Evolutionary conservation across 1,140 invertebrate genomes (phyloP).

Genomic region (Wiebesia pumilae): DNA sequence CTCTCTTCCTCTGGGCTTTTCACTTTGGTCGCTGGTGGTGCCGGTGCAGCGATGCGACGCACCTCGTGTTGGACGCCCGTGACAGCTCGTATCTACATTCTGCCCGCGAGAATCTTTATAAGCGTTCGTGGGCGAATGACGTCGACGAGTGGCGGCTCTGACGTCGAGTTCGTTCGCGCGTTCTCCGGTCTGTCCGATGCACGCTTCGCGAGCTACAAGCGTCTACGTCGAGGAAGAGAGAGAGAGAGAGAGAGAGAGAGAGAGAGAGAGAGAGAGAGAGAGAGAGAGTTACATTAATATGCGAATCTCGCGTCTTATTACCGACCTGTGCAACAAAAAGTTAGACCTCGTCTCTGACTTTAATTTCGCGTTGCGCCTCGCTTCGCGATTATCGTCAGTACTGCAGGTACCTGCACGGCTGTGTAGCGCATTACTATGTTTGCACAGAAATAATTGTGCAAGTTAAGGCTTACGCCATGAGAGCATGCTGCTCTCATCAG

Average conservation of each 20-base stretch:
- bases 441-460: conserved; percentile 11
- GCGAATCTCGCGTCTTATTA: conserved; percentile 62
- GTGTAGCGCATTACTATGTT: not conserved
- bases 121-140: conserved; percentile 66
- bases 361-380: not conserved
- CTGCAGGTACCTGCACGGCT: not conserved
- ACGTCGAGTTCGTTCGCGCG: conserved; percentile 56
- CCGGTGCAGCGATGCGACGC: conserved; percentile 46
- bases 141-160: conserved; percentile 68
- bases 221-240: not conserved
- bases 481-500: too few relatives aligned
- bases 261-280: not conserved
- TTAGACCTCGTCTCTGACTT: not conserved
- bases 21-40: not conserved
- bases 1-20: too few relatives aligned
- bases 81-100: conserved; percentile 68
- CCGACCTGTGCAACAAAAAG: conserved; percentile 54
- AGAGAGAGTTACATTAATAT: conserved; percentile 38
- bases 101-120: conserved; percentile 65
- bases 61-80: conserved; percentile 38
- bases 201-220: not conserved
- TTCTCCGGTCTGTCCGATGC: conserved; percentile 44
- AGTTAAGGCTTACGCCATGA: not conserved
- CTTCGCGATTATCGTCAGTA: not conserved
- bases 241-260: not conserved